Evolutionary conservation across 2,888 invertebrate genomes (phyloP).

Genomic region (Drosophila kanekoi): DNA sequence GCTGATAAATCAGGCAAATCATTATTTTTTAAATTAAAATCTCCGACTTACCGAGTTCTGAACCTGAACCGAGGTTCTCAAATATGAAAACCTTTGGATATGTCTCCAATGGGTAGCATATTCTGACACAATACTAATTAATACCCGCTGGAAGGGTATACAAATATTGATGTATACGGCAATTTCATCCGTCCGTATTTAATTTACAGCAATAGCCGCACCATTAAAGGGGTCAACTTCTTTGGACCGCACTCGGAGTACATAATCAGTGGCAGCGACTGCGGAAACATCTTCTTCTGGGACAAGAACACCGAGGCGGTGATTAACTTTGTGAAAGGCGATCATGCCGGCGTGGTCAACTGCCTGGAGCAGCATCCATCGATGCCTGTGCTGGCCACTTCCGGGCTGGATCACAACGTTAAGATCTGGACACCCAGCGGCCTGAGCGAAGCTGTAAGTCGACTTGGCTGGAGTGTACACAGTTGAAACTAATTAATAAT

Average conservation of each 20-base stretch:
- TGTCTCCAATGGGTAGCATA: no score
- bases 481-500: not conserved
- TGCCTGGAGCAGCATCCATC: conserved; percentile 96
- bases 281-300: conserved; percentile 95
- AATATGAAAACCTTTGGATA: no score
- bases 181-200: not conserved
- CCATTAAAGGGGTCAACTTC: conserved; percentile 96
- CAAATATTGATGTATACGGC: no score
- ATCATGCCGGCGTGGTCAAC: conserved; percentile 93
- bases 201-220: conserved; percentile 87
- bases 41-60: no score
- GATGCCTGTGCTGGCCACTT: conserved; percentile 93
- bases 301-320: conserved; percentile 94
- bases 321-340: conserved; percentile 94
- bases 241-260: conserved; percentile 96
- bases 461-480: no score
- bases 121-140: no score
- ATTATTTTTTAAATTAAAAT: no score
- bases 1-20: no score
- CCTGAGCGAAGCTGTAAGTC: conserved; percentile 61
- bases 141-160: no score
- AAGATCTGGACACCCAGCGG: conserved; percentile 94
- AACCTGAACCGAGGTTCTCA: no score
- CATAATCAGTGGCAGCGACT: conserved; percentile 97
- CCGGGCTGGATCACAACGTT: conserved; percentile 95